A percentile compares a stretch with the other conserved stretches of the same genome.
Evolutionary conservation across 23 tunicate species (phyloP).

Genomic region (Ciona savignyi): DNA sequence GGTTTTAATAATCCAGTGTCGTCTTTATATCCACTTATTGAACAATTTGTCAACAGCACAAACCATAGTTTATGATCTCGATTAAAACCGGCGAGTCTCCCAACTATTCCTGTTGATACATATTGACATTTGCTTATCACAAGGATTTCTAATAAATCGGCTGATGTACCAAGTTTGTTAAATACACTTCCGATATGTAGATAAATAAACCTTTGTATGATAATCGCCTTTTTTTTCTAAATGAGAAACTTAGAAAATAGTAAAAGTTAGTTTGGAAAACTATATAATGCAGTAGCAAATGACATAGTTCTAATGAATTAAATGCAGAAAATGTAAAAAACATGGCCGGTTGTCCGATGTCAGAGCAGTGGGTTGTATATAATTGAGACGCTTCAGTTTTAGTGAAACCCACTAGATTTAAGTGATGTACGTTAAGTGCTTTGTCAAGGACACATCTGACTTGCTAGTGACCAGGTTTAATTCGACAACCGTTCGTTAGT

Average conservation of each 20-base stretch:
- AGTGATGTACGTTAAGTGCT: too few species aligned
- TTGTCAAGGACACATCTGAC: too few species aligned
- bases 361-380: too few species aligned
- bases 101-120: slow-evolving; percentile 18
- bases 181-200: neutral
- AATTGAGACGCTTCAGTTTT: too few species aligned
- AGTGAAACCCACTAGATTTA: too few species aligned
- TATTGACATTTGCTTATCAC: neutral
- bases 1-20: slow-evolving; percentile 11
- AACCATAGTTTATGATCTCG: slow-evolving; percentile 27
- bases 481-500: too few species aligned
- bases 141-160: neutral
- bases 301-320: too few species aligned
- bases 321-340: too few species aligned
- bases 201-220: neutral
- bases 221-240: neutral
- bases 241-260: neutral
- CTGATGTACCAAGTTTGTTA: neutral
- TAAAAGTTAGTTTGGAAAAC: neutral
- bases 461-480: too few species aligned
- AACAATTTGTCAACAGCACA: slow-evolving; percentile 15
- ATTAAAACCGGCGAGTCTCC: slow-evolving; percentile 29
- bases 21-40: slow-evolving; percentile 25
- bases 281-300: too few species aligned
- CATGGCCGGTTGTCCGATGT: too few species aligned